Evolutionary conservation across 2,797 vertebrate genomes (phyloP).

Genomic region (Pterois miles): DNA sequence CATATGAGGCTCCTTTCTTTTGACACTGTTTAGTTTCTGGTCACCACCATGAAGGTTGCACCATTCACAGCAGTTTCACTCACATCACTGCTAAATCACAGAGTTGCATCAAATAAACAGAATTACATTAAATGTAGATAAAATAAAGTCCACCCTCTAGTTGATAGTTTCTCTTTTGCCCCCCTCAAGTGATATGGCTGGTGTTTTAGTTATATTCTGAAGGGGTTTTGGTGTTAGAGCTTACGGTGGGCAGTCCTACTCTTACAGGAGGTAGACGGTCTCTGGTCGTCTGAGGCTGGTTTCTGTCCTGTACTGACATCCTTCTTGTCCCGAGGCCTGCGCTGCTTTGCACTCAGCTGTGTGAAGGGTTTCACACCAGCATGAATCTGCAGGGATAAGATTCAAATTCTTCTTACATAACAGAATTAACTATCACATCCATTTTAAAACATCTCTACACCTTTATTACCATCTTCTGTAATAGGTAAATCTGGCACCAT

Average conservation of each 20-base stretch:
- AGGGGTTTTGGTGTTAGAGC: slow-evolving; percentile 68
- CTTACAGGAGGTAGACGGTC: slow-evolving; percentile 46
- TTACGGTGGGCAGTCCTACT: slow-evolving; percentile 62
- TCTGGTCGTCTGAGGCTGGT: slow-evolving; percentile 52
- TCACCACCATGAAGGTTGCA: slow-evolving; percentile 3
- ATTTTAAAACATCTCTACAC: slow-evolving; percentile 48
- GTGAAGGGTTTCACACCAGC: slow-evolving; percentile 64
- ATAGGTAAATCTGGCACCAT: slow-evolving; percentile 82
- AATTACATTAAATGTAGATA: slow-evolving; percentile 6
- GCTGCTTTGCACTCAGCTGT: slow-evolving; percentile 65
- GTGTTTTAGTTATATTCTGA: slow-evolving; percentile 11
- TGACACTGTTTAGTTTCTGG: slow-evolving; percentile 11
- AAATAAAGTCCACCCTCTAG: not conserved
- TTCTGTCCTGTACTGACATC: slow-evolving; percentile 56
- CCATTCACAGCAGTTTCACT: slow-evolving; percentile 35
- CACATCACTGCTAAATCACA: slow-evolving; percentile 21
- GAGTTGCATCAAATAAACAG: slow-evolving; percentile 12
- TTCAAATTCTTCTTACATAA: slow-evolving; percentile 67
- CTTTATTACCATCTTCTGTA: slow-evolving; percentile 25
- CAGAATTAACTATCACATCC: slow-evolving; percentile 54
- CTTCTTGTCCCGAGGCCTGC: slow-evolving; percentile 51
- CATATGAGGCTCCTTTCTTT: slow-evolving; percentile 10
- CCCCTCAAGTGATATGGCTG: not conserved
- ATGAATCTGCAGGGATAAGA: slow-evolving; percentile 73
- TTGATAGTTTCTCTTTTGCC: not conserved